Evolutionary conservation across 2,113 vertebrate genomes (phyloP), one percentile per base, ranked within the genome.

Genomic region (Microcebus ravelobensis): DNA sequence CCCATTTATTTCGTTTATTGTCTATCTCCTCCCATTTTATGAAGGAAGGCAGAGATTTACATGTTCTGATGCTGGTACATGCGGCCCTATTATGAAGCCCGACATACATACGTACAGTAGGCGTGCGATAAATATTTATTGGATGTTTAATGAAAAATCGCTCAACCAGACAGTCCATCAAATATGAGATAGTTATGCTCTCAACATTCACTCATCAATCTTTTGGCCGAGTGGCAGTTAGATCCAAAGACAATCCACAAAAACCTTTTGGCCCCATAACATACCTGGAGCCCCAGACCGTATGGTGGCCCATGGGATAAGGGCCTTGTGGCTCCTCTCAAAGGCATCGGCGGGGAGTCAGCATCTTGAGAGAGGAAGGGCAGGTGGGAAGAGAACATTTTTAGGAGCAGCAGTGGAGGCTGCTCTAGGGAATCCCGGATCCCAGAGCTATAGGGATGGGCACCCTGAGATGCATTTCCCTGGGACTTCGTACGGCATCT

Each of bases 401-500:
- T 68, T n/a, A n/a, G 36, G 18, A 36, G 63, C 42, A 76, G n/a
- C 11, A 20, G 4, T 1, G 1, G 45, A 73, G 34, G 42, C 82
- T 34, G 10, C 70, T 59, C 9, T 21, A 50, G 77, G 57, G 57
- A 71, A 9, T 45, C 45, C 45, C 36, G 27, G 8, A 8, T 76
- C 50, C 25, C 65, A 36, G 5, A 0, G 0, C n/a, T n/a, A 6
- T 3, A 11, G 36, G 48, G 23, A 15, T 1, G 20, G 3, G 15
- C 34, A 59, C 20, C 76, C 45, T 52, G 27, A 61, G 0, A 2
- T 13, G 12, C 39, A 20, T 79, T 90, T 10, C 80, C 39, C 21
- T 0, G 10, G 50, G 61, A 34, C 0, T 0, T 17, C 20, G 6
- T 57, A 6, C 25, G 67, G 71, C 76, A 65, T 80, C 39, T 25